Evolutionary conservation across 2,888 invertebrate genomes (phyloP).

Genomic region (Andrena flavipes): DNA sequence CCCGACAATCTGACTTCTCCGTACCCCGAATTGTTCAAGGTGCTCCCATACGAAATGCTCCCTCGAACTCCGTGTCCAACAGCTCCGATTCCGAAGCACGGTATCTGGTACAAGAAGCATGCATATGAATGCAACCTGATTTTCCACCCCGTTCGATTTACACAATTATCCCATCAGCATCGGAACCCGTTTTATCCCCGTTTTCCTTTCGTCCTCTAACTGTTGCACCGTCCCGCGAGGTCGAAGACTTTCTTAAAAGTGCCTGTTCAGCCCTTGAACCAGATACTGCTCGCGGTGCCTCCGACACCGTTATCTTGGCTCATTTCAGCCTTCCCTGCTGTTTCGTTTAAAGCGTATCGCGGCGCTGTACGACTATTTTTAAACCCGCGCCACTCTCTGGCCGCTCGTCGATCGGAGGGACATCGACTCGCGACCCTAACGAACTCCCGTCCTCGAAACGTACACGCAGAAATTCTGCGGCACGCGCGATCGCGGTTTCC

Average conservation of each 20-base stretch:
- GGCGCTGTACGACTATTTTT: conserved; percentile 38
- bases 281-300: conserved; percentile 53
- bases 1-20: neutral
- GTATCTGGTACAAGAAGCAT: no score
- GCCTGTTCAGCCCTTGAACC: conserved; percentile 54
- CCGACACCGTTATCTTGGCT: conserved; percentile 42
- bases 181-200: neutral
- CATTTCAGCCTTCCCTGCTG: conserved; percentile 45
- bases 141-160: neutral
- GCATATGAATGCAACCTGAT: neutral
- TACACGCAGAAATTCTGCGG: neutral
- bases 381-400: conserved; percentile 2
- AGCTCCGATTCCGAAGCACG: neutral
- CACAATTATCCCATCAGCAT: neutral
- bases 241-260: conserved; percentile 54
- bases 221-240: conserved; percentile 20
- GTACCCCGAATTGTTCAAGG: no score
- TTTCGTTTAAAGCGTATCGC: conserved; percentile 35
- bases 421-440: neutral
- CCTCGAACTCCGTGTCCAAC: neutral
- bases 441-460: neutral
- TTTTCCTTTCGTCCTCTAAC: conserved; percentile 4
- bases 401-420: neutral
- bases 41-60: no score
- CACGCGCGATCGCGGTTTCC: neutral